Evolutionary conservation across 1,140 invertebrate species (phyloP).

Genomic region (Drosophila suzukii): DNA sequence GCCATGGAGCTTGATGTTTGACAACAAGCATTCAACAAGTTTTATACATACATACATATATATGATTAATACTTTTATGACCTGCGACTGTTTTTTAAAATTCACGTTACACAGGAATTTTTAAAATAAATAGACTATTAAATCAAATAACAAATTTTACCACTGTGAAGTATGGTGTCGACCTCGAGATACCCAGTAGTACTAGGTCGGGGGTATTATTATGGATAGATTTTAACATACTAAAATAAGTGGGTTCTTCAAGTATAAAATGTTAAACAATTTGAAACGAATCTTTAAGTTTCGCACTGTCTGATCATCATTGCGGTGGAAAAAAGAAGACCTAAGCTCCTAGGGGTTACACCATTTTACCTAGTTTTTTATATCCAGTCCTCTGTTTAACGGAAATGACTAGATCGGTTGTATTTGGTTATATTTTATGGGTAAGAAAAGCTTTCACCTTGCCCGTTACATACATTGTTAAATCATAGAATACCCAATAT

Average conservation of each 20-base stretch:
- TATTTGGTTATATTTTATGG: neutral
- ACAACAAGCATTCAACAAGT: slow-evolving; percentile 10
- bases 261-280: too few species aligned
- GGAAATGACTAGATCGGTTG: too few species aligned
- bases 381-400: too few species aligned
- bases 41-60: neutral
- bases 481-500: neutral
- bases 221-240: neutral
- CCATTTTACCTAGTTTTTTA: too few species aligned
- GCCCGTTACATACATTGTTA: too few species aligned
- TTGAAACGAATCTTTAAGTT: too few species aligned
- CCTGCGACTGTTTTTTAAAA: neutral
- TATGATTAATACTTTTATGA: neutral
- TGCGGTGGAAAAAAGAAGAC: too few species aligned
- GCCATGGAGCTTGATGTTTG: neutral
- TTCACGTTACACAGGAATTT: slow-evolving; percentile 1
- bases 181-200: neutral
- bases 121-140: neutral
- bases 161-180: too few species aligned
- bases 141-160: slow-evolving; percentile 17
- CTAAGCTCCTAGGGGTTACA: too few species aligned
- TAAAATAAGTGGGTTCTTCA: neutral
- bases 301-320: too few species aligned
- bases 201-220: neutral
- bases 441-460: too few species aligned